These are phyloP conservation scores for Cyphomyrus discorhynchus DNA, from an alignment of 2,113 vertebrate genomes.

Conservation along the genomic window DNA sequence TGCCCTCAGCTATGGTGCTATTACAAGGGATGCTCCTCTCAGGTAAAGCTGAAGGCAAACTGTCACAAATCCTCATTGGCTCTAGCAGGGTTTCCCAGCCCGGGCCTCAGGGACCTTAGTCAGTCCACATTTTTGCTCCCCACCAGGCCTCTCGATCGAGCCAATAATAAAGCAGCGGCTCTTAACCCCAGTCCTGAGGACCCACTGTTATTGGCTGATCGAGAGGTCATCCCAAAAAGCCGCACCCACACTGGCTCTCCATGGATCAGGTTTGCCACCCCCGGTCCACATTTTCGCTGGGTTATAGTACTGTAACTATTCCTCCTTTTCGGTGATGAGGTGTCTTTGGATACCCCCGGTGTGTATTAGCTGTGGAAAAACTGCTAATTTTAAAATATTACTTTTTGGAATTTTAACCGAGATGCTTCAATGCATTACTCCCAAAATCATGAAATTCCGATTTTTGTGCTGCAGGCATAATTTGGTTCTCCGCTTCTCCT, in stretches of 20 bases:
- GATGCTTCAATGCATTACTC: background rate
- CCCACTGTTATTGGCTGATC: too few species aligned
- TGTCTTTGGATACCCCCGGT: background rate
- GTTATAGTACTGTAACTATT: background rate
- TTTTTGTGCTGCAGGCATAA: background rate
- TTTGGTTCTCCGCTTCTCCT: background rate
- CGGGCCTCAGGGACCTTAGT: background rate
- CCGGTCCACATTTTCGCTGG: background rate
- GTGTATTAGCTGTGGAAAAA: background rate
- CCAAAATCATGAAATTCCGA: background rate
- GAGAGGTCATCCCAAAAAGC: too few species aligned
- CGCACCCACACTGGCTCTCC: too few species aligned
- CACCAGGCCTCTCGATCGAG: too few species aligned
- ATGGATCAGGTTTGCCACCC: background rate
- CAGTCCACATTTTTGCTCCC: background rate
- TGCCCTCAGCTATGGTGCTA: constrained; percentile 59
- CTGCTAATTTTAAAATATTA: background rate
- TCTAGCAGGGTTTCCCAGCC: background rate
- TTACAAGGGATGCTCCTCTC: constrained; percentile 62
- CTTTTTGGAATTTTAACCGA: background rate
- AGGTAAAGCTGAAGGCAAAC: constrained; percentile 42
- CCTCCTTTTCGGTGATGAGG: too few species aligned
- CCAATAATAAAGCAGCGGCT: too few species aligned
- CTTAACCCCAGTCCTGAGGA: too few species aligned
- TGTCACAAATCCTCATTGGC: background rate